A percentile compares a stretch with the other conserved stretches of the same genome.
Evolutionary conservation across 2,113 vertebrate species (phyloP).

Genomic region (Garra rufa): DNA sequence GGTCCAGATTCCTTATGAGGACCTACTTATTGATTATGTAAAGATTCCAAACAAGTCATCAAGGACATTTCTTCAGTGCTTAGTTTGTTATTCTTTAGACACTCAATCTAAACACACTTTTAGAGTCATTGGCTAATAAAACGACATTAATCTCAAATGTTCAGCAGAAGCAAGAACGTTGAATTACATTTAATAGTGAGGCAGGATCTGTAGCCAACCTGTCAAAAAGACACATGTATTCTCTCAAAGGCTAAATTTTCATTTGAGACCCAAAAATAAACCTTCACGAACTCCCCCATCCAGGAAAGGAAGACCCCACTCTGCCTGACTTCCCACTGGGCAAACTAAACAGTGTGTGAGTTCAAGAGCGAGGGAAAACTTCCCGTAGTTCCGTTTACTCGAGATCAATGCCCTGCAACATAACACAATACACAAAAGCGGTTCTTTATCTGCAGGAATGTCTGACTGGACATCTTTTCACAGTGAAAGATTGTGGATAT

Average conservation of each 20-base stretch:
- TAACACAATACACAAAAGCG: slow-evolving; percentile 68
- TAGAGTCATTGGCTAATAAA: not conserved
- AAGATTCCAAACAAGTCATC: slow-evolving; percentile 58
- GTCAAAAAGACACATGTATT: slow-evolving; percentile 57
- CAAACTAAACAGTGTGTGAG: slow-evolving; percentile 53
- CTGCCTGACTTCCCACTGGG: slow-evolving; percentile 40
- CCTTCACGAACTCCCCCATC: slow-evolving; percentile 50
- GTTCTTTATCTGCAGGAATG: slow-evolving; percentile 70
- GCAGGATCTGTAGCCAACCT: not conserved
- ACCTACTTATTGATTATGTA: slow-evolving; percentile 50
- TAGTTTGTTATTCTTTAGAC: not conserved
- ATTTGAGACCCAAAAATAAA: slow-evolving; percentile 65
- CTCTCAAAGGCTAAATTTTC: slow-evolving; percentile 63
- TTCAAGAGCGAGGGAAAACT: slow-evolving; percentile 63
- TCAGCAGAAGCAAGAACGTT: not conserved
- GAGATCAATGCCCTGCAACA: slow-evolving; percentile 61
- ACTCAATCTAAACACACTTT: not conserved
- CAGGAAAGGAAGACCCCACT: slow-evolving; percentile 61
- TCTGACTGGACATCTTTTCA: slow-evolving; percentile 62
- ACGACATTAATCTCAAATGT: not conserved
- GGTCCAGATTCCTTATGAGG: slow-evolving; percentile 28
- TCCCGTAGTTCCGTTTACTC: slow-evolving; percentile 43
- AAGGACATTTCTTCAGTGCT: not conserved
- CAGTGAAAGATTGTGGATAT: slow-evolving; percentile 59
- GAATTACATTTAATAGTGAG: not conserved